Evolutionary conservation across 1,140 invertebrate species (phyloP).

Genomic region (Bombus confusus): DNA sequence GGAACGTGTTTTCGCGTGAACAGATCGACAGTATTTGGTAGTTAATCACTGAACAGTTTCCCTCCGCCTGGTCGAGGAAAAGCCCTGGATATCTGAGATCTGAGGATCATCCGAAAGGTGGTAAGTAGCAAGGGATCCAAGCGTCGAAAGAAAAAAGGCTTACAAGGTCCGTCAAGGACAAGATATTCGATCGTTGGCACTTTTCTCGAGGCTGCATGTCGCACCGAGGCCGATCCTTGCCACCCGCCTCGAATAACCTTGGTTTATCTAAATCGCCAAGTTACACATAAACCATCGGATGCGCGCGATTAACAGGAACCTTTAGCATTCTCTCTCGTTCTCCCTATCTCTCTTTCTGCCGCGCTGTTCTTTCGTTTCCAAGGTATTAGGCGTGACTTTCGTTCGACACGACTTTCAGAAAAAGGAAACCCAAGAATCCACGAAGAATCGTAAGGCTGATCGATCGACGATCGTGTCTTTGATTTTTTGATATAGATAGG

Average conservation of each 20-base stretch:
- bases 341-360: background rate
- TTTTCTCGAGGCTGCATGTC: background rate
- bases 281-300: conserved; percentile 17
- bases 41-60: background rate
- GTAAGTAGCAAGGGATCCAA: conserved; percentile 1
- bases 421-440: too few relatives aligned
- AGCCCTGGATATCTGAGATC: background rate
- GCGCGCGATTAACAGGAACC: conserved; percentile 11
- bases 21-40: background rate
- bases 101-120: conserved; percentile 18
- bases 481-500: background rate
- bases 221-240: conserved; percentile 22
- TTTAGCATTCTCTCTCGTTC: background rate
- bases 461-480: background rate
- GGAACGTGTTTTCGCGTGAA: background rate
- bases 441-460: background rate
- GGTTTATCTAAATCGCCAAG: conserved; percentile 24
- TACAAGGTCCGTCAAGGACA: conserved; percentile 28
- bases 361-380: background rate
- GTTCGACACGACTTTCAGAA: too few relatives aligned
- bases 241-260: conserved; percentile 22
- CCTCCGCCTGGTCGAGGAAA: background rate
- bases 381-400: background rate
- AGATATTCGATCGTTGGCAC: conserved; percentile 28
- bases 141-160: background rate